Base-by-base conservation (phyloP, 2,797 vertebrate genomes). In the Garrulus glandarius region DNA sequence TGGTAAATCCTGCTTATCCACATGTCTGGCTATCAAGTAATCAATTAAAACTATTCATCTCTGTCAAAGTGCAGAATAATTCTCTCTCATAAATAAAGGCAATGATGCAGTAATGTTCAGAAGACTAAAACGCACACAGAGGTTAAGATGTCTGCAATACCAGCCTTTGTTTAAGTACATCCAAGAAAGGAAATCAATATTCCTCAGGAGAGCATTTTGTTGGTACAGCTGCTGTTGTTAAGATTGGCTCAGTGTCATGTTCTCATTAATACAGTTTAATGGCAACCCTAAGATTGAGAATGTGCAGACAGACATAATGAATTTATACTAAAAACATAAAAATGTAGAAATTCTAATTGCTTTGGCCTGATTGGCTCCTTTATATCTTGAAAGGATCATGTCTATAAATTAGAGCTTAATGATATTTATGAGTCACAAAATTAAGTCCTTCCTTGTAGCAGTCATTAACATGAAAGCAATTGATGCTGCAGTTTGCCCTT, bases 121-220 rank as follows among this genome's bases (percentile, higher is more conserved):
- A 53, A 69, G 63, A 74, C 30, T 75, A 63, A 90, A 81, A 41
- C 71, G 78, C 57, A 68, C 15, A 24, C 26, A 92, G 53, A 78
- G 67, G 79, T 84, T 92, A 77, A 81, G 47, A 91, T 90, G 34
- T 43, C 50, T 95, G 55, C 72, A 70, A 29, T 79, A n/a, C 49
- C 53, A 94, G 77, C 65, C 49, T 92, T 89, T 95, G 55, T 89
- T 96, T 95, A 95, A 96, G 69, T 57, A 82, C 59, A 93, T 89
- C 82, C 67, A 89, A 80, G 63, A 75, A 84, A 37, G 29, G 60
- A 97, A 96, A 93, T 94, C 87, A 95, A 78, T 96, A 92, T 89
- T 87, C 82, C 65, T 92, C 74, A 72, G 71, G 74, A 93, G 88
- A 79, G 20, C 53, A 83, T 84, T 92, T 87, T 95, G 69, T 87